Conservation (phyloP, 2,888 invertebrate genomes). For the Pelosia muscerda region DNA sequence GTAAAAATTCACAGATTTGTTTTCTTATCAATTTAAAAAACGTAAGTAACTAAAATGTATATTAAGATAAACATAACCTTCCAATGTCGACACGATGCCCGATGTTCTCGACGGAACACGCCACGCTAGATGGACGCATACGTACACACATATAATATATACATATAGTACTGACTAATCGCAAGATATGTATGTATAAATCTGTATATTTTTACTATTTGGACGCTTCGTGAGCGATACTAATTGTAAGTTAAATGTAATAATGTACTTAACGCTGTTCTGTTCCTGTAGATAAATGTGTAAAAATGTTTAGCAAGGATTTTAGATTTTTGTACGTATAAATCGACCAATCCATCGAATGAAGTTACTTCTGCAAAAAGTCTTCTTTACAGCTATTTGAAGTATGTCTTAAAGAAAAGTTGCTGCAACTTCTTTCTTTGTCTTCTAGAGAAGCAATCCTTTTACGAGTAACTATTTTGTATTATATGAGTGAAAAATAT, state of each 20-base stretch:
- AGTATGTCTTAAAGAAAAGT: too few relatives aligned
- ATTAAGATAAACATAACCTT: neutral
- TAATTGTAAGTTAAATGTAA: conserved; percentile 35
- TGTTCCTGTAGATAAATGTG: conserved; percentile 11
- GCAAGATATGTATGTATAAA: conserved; percentile 9
- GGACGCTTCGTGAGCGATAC: conserved; percentile 23
- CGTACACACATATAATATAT: neutral
- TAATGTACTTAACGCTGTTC: conserved; percentile 22
- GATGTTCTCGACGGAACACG: conserved; percentile 4
- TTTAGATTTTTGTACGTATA: neutral
- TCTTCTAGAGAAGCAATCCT: too few relatives aligned
- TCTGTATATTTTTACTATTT: conserved; percentile 14
- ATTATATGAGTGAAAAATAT: too few relatives aligned
- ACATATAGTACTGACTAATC: conserved; percentile 3
- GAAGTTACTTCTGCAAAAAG: neutral
- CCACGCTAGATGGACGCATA: neutral
- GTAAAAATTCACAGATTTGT: neutral
- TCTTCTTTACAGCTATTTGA: neutral
- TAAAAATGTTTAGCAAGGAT: conserved; percentile 21
- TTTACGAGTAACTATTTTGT: too few relatives aligned
- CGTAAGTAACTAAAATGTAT: neutral
- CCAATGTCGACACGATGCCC: conserved; percentile 3
- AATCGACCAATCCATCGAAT: neutral
- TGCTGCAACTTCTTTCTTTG: too few relatives aligned
- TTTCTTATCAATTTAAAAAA: too few relatives aligned